phyloP scores from a whole-genome alignment of 2,888 invertebrate genomes.

The Clivina fossor region DNA sequence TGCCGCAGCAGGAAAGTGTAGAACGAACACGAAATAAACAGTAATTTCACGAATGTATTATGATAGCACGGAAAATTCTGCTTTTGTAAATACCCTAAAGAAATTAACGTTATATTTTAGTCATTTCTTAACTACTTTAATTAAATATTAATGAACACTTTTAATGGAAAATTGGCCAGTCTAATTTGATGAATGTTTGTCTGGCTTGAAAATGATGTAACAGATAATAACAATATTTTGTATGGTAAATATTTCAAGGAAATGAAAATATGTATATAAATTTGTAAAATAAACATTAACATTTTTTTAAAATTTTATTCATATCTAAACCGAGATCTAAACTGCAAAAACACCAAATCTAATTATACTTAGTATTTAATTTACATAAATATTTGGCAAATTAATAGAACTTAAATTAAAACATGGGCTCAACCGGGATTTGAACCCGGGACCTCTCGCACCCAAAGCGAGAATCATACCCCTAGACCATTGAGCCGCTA shows the following conservation, averaged over 20 bases:
- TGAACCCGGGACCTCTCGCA: slow-evolving; percentile 57
- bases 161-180: too few species aligned
- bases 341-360: too few species aligned
- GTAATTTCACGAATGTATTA: neutral
- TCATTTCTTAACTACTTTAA: slow-evolving; percentile 14
- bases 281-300: too few species aligned
- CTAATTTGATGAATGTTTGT: too few species aligned
- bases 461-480: slow-evolving; percentile 57
- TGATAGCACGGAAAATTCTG: neutral
- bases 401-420: too few species aligned
- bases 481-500: slow-evolving; percentile 57
- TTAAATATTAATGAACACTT: slow-evolving; percentile 10
- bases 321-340: too few species aligned
- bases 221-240: neutral
- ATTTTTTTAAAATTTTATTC: too few species aligned
- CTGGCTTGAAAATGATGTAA: too few species aligned
- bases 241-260: neutral
- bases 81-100: neutral
- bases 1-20: too few species aligned
- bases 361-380: too few species aligned
- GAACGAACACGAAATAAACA: neutral
- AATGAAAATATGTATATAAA: neutral
- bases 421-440: slow-evolving; percentile 55
- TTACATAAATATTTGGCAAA: too few species aligned
- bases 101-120: neutral